Base-by-base conservation (phyloP, 2,797 vertebrate species). In the Dipus sagitta region DNA sequence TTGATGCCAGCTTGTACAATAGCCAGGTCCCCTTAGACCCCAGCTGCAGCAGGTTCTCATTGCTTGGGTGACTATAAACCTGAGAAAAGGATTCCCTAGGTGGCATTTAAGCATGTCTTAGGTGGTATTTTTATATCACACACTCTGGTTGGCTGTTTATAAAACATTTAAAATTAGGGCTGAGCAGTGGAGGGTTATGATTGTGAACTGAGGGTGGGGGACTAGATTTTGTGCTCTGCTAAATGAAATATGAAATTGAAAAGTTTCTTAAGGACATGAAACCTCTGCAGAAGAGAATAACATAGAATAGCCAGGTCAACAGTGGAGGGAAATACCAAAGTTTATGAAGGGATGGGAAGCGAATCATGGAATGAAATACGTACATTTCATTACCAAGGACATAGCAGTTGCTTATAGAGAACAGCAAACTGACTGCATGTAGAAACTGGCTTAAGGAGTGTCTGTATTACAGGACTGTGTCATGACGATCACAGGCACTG, bases 201-300 rank as follows among this genome's bases (percentile, higher is more conserved):
- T n/a, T 85, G 47, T 81, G 58, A 64, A 81, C 58, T 24, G 64
- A 91, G 14, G 32, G 60, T 2, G 2, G 17, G 15, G 88, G 75
- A 86, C 91, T 77, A 94, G 42, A 79, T 94, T 76, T 47, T 92
- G n/a, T 88, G 23, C 7, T 85, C 70, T 62, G 70, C 18, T 68
- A 94, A 94, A 92, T 94, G 79, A 94, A 96, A 91, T 78, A 92
- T 74, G 75, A 95, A 92, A 92, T 92, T 82, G 87, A 81, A 94
- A 96, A 90, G 42, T 84, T 94, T 76, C 72, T 92, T 91, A 85
- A 88, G 70, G 47, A 85, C 1, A 24, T 72, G 20, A 60, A 74
- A 68, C 4, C 20, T 77, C 58, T 87, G 54, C 30, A 65, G 65
- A 88, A 77, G 38, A 94, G 83, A 64, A 70, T 68, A 52, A 67